Conservation (phyloP, 1,140 invertebrate species). For the Sitodiplosis mosellana region DNA sequence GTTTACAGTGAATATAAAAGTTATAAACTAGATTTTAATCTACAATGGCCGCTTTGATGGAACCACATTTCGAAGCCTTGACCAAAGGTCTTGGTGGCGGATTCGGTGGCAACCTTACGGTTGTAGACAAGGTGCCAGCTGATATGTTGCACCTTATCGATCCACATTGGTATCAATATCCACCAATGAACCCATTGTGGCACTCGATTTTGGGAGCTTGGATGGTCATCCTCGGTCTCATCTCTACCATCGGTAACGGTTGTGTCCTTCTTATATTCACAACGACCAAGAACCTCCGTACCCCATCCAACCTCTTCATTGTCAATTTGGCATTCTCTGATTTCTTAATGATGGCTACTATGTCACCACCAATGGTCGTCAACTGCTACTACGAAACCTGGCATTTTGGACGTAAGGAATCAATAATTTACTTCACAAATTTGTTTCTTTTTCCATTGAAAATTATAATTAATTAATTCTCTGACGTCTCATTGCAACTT, state of each 20-base stretch:
- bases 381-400: slow-evolving; percentile 65
- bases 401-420: slow-evolving; percentile 38
- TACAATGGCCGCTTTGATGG: not conserved
- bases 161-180: slow-evolving; percentile 42
- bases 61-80: not conserved
- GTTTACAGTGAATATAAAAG: not conserved
- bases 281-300: slow-evolving; percentile 49
- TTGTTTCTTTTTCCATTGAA: too few relatives aligned
- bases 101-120: slow-evolving; percentile 36
- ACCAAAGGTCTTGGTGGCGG: not conserved
- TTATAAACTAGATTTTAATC: not conserved
- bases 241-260: slow-evolving; percentile 56
- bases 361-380: slow-evolving; percentile 57
- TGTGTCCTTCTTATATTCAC: slow-evolving; percentile 69
- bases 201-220: slow-evolving; percentile 42
- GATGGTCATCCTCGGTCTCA: slow-evolving; percentile 37
- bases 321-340: slow-evolving; percentile 69
- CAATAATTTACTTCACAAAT: too few relatives aligned
- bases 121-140: slow-evolving; percentile 42
- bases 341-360: slow-evolving; percentile 60
- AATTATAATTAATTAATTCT: slow-evolving; percentile 6
- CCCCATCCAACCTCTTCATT: slow-evolving; percentile 61
- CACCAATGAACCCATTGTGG: slow-evolving; percentile 43
- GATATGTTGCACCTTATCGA: slow-evolving; percentile 40
- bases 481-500: slow-evolving; percentile 21